phyloP scores from a whole-genome alignment of 2,113 vertebrate species.

The Chloebia gouldiae region DNA sequence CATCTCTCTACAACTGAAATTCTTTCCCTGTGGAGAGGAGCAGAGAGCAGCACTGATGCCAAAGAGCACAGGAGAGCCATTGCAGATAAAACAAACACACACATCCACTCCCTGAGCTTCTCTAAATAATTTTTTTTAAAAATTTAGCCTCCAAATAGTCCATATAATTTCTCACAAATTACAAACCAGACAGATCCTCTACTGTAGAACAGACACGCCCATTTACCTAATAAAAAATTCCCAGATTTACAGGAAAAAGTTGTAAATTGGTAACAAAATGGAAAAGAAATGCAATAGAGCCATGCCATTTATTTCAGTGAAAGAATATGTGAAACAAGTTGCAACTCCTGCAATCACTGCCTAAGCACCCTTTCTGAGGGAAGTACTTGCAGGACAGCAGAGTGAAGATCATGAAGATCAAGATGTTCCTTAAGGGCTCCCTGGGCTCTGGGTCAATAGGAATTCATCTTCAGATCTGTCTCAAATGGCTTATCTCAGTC shows the following conservation, averaged over 20 bases:
- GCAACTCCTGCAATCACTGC: background rate
- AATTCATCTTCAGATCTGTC: background rate
- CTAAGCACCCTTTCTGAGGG: background rate
- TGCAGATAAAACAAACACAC: background rate
- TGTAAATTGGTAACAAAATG: background rate
- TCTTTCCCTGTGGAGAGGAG: background rate
- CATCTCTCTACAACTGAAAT: background rate
- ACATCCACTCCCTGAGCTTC: background rate
- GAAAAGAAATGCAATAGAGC: background rate
- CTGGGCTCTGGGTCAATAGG: background rate
- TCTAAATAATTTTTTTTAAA: background rate
- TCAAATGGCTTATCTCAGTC: background rate
- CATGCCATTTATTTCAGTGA: background rate
- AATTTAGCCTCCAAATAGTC: background rate
- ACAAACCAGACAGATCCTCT: background rate
- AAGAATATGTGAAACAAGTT: accelerated
- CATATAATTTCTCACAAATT: background rate
- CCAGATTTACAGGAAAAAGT: background rate
- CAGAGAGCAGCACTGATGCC: background rate
- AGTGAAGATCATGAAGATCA: background rate
- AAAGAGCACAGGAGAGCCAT: background rate
- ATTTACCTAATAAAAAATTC: background rate
- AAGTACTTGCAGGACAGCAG: background rate
- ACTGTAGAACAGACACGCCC: background rate
- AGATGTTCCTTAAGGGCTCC: background rate